Base-by-base conservation (phyloP, 2,113 vertebrate species). In the Ciconia maguari region DNA sequence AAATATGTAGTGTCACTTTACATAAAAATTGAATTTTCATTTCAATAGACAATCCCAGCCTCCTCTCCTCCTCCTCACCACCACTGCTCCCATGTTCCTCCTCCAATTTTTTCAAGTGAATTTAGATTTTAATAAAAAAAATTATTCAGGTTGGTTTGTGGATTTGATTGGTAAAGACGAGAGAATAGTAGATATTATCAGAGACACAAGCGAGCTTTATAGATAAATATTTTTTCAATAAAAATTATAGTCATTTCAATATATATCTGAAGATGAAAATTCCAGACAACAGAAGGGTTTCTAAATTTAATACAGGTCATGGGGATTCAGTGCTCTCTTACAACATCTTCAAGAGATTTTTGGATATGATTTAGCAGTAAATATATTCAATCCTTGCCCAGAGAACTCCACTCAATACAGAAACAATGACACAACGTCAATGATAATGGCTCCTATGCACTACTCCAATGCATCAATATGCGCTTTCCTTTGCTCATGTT, bases 391-490 rank as follows among this genome's bases (percentile, higher is more conserved):
- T 72, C 10, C 25, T 85, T 83, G 10, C 69, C 44, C 69, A n/a
- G 61, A 92, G 21, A 90, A 74, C 20, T 61, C 54, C 20, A 69
- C 49, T 92, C 16, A 38, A 41, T 86, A 70, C 16, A 93, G 86
- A 92, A 94, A 72, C 69, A 58, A 49, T 51, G 54, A 87, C 46
- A 44, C 27, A 60, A 58, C n/a, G 26, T 70, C 70, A 72, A 9
- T 51, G 62, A 74, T 74, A 94, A 91, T 20, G 29, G 62, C 18
- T 85, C 62, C 74, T 80, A 1, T 52, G 21, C 49, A 51, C 26
- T 87, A 62, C 72, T 76, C 61, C 26, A 13, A 54, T 89, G 78
- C 96, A 94, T 97, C 83, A 95, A 80, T 96, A 96, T 97, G 91
- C 93, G 93, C 70, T 91, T 77, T 54, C 46, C 58, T 74, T 72